These are phyloP conservation scores for Anisognathus igniventris DNA, from an alignment of 2,797 vertebrate species.

Conservation along the genomic window DNA sequence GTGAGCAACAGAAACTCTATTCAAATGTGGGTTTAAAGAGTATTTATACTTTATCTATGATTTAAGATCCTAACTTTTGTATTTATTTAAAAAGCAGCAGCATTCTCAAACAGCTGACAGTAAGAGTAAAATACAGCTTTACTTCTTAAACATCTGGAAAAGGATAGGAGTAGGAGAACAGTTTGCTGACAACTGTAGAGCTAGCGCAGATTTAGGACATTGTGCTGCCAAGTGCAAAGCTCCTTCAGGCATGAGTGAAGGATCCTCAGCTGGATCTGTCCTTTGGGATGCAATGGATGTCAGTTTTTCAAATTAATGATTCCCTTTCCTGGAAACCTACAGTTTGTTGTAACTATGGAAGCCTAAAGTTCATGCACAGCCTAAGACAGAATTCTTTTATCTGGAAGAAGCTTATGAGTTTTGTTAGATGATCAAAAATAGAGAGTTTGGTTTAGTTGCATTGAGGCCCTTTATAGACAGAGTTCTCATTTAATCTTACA, in stretches of 20 bases:
- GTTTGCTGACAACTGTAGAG: slow-evolving; percentile 12
- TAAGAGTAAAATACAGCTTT: slow-evolving; percentile 20
- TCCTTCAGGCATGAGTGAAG: neutral
- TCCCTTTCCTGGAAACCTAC: slow-evolving; percentile 19
- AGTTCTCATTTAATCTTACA: neutral
- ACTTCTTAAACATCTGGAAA: slow-evolving; percentile 29
- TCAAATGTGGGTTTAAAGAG: neutral
- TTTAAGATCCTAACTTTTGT: slow-evolving; percentile 12
- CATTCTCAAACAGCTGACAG: slow-evolving; percentile 29
- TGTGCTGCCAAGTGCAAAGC: neutral
- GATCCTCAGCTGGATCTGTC: slow-evolving; percentile 9
- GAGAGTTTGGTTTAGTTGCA: neutral
- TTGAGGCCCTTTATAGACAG: neutral
- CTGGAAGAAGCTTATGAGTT: neutral
- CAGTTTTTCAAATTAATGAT: slow-evolving; percentile 18
- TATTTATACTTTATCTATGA: neutral
- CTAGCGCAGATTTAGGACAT: slow-evolving; percentile 34
- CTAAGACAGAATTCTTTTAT: neutral
- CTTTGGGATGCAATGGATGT: neutral
- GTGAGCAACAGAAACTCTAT: neutral
- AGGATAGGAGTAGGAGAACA: neutral
- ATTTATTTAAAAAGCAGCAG: slow-evolving; percentile 51
- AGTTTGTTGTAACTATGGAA: neutral
- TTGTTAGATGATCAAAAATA: neutral
- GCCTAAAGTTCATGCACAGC: neutral